These are phyloP conservation scores for Pempheris klunzingeri DNA, from an alignment of 2,797 vertebrate genomes.

Conservation along the genomic window DNA sequence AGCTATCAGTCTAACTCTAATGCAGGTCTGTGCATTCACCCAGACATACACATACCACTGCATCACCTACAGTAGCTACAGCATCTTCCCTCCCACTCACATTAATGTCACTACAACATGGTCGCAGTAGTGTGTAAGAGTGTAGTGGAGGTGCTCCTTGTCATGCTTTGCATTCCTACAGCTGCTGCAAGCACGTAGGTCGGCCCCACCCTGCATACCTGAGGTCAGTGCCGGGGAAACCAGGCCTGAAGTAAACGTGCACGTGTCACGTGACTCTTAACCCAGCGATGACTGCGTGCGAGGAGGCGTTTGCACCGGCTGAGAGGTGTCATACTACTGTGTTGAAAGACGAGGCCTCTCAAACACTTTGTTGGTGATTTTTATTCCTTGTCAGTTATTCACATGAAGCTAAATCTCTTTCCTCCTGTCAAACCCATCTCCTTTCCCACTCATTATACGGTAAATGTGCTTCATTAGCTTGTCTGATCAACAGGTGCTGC, in stretches of 20 bases:
- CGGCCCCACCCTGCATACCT: slow-evolving; percentile 32
- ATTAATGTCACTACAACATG: neutral
- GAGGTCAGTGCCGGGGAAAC: slow-evolving; percentile 28
- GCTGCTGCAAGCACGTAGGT: slow-evolving; percentile 38
- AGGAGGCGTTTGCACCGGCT: neutral
- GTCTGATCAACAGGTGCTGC: slow-evolving; percentile 52
- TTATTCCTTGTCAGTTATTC: slow-evolving; percentile 5
- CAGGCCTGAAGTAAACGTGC: slow-evolving; percentile 18
- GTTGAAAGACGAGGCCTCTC: neutral
- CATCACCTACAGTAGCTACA: neutral
- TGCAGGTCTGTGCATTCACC: neutral
- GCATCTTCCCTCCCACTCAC: neutral
- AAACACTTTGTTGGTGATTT: neutral
- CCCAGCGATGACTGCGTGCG: neutral
- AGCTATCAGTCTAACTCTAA: neutral
- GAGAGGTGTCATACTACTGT: neutral
- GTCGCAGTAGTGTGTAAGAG: neutral
- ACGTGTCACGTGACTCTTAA: slow-evolving; percentile 1
- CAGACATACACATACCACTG: neutral
- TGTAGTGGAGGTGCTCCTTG: neutral
- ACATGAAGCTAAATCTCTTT: neutral
- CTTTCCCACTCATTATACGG: neutral
- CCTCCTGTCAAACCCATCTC: neutral
- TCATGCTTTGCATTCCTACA: slow-evolving; percentile 64
- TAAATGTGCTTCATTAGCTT: slow-evolving; percentile 17